Evolutionary conservation across 1,140 invertebrate genomes (phyloP).

Genomic region (Idris sp.): DNA sequence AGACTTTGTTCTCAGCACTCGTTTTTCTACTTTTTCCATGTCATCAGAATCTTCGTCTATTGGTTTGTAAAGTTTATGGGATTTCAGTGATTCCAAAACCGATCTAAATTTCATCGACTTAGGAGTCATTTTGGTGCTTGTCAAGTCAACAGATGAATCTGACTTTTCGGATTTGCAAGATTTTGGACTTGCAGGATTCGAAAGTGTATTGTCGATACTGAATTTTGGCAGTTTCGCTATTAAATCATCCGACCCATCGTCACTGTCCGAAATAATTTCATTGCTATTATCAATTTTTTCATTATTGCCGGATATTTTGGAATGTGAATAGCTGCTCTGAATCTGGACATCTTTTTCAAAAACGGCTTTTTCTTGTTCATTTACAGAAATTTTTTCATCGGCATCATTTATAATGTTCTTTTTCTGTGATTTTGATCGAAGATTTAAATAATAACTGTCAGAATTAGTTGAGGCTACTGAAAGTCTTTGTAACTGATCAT

Average conservation of each 20-base stretch:
- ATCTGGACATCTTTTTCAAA: no score
- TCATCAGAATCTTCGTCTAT: conserved; percentile 17
- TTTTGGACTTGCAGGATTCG: conserved; percentile 36
- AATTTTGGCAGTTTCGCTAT: conserved; percentile 38
- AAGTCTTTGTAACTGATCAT: no score
- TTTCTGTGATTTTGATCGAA: no score
- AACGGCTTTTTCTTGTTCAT: no score
- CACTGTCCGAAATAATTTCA: conserved; percentile 6
- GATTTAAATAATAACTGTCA: no score
- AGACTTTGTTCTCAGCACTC: conserved; percentile 18
- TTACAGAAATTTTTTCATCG: no score
- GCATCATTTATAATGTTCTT: no score
- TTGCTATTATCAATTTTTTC: no score
- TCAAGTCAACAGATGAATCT: conserved; percentile 17
- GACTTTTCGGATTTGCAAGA: conserved; percentile 28
- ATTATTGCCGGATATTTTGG: no score
- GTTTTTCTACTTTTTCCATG: conserved; percentile 9
- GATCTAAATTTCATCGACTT: conserved; percentile 32
- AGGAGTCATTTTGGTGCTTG: conserved; percentile 9
- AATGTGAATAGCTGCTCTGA: no score
- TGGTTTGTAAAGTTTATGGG: conserved; percentile 9
- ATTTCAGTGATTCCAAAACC: conserved; percentile 16
- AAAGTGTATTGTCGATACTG: conserved; percentile 26
- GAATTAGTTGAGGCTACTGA: no score
- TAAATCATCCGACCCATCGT: conserved; percentile 23